Base-by-base conservation (phyloP, 2,113 vertebrate genomes). In the Hydrolagus affinis region DNA sequence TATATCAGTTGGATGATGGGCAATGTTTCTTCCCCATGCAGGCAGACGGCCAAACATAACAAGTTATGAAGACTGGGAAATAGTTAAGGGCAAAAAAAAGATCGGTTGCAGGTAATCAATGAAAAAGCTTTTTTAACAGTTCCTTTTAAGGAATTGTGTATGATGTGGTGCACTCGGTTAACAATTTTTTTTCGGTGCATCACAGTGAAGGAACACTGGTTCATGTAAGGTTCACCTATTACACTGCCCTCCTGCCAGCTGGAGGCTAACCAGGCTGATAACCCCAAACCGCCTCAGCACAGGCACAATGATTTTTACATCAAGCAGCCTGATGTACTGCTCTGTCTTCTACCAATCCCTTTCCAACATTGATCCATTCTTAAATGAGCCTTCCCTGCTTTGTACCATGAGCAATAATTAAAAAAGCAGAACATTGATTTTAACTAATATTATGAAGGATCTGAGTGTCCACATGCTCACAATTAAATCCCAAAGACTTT, bases 341-440 rank as follows among this genome's bases (percentile, higher is more conserved):
- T 93, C 92, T 89, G 92, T 94, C 94, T 88, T 94, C 96, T 93
- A 94, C 96, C 97, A 99, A 98, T 98, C 97, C 95, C 96, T 96
- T 95, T 95, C 94, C 94, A 92, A 94, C 94, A 99, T 99, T 94
- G 97, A 99, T 96, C 96, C 91, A 86, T 89, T 91, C 95, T 95
- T 97, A 98, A 98, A 98, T 98, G 96, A 99, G 95, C 96, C 96
- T 97, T 97, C 95, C 95, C 94, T 92, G 97, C 98, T 98, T 98
- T 98, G 95, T 98, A 99, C 96, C 98, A 99, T 98, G 98, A 98
- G 97, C 97, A 99, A 99, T 98, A 99, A 99, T 99, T 99, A 98
- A 99, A 98, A 99, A 98, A 98, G 96, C 96, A 98, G 96, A 95
- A 94, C 97, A 99, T 98, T 99, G 98, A 99, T 99, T 98, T 96